phyloP scores from a whole-genome alignment of 2,797 vertebrate species.

The Xenopus petersii region DNA sequence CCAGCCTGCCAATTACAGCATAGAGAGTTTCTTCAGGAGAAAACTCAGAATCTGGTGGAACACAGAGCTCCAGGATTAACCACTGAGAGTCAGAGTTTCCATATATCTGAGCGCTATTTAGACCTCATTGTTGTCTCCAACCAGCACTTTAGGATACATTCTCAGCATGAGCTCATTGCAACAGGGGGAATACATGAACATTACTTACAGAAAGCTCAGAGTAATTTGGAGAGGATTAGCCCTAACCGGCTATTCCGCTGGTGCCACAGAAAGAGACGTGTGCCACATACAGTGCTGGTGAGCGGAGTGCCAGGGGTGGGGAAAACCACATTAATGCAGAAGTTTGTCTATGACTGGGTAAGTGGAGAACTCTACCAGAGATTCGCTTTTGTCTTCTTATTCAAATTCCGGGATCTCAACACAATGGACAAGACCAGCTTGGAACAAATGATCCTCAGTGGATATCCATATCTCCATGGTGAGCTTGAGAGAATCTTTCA shows the following conservation, averaged over 20 bases:
- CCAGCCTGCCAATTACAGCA: background rate
- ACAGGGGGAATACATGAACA: slow-evolving; percentile 24
- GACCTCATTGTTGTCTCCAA: slow-evolving; percentile 22
- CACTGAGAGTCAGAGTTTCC: background rate
- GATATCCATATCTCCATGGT: background rate
- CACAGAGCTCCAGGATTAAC: background rate
- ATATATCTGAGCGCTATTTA: slow-evolving; percentile 22
- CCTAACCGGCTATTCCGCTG: slow-evolving; percentile 33
- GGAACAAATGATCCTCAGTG: background rate
- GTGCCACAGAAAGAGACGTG: background rate
- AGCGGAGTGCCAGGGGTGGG: slow-evolving; percentile 66
- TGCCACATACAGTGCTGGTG: slow-evolving; percentile 49
- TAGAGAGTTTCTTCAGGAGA: slow-evolving; percentile 2
- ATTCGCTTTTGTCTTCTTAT: slow-evolving; percentile 50
- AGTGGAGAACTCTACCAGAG: slow-evolving; percentile 54
- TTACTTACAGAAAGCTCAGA: slow-evolving; percentile 1
- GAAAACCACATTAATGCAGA: slow-evolving; percentile 67
- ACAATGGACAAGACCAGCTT: background rate
- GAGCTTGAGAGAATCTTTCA: background rate
- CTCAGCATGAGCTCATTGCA: slow-evolving; percentile 16
- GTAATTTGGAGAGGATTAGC: slow-evolving; percentile 7
- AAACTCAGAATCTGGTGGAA: slow-evolving; percentile 2
- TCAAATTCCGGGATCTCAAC: background rate
- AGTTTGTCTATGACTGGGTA: slow-evolving; percentile 65
- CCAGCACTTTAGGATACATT: background rate